These are phyloP conservation scores for Arothron firmamentum DNA, from an alignment of 2,113 vertebrate species.

Conservation along the genomic window DNA sequence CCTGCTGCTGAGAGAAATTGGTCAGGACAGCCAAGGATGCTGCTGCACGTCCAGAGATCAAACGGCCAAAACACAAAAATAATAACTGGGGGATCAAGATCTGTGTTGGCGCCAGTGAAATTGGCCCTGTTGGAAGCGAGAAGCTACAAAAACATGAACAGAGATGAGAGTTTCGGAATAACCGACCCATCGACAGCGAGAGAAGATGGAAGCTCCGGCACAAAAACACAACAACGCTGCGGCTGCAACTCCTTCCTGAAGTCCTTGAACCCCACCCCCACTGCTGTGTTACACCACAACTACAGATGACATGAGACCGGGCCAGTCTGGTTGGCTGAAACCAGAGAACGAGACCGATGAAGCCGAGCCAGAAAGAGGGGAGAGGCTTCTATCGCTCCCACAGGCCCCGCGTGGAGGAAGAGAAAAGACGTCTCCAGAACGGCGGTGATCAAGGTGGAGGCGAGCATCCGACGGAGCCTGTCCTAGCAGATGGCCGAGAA, in stretches of 20 bases:
- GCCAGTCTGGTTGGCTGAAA: too few species aligned
- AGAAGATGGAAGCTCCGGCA: background rate
- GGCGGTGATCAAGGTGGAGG: slow-evolving; percentile 53
- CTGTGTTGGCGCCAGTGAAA: too few species aligned
- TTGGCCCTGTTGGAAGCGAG: too few species aligned
- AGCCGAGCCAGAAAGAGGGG: slow-evolving; percentile 32
- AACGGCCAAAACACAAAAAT: too few species aligned
- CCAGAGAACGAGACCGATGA: slow-evolving; percentile 1
- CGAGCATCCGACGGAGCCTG: slow-evolving; percentile 57
- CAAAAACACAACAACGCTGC: background rate
- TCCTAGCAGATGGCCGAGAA: slow-evolving; percentile 68
- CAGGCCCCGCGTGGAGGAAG: slow-evolving; percentile 24
- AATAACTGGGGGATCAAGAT: too few species aligned
- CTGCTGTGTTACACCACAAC: background rate
- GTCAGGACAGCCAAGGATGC: too few species aligned
- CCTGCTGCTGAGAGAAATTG: too few species aligned
- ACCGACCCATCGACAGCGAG: background rate
- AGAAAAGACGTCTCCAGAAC: slow-evolving; percentile 36
- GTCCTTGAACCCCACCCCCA: too few species aligned
- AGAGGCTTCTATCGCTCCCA: slow-evolving; percentile 30
- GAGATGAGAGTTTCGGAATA: background rate
- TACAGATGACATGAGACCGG: too few species aligned
- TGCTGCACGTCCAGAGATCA: too few species aligned
- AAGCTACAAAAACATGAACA: too few species aligned
- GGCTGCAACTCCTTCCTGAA: background rate